Evolutionary conservation across 2,797 vertebrate genomes (phyloP).

Genomic region (Oceanodroma leucorhoa): DNA sequence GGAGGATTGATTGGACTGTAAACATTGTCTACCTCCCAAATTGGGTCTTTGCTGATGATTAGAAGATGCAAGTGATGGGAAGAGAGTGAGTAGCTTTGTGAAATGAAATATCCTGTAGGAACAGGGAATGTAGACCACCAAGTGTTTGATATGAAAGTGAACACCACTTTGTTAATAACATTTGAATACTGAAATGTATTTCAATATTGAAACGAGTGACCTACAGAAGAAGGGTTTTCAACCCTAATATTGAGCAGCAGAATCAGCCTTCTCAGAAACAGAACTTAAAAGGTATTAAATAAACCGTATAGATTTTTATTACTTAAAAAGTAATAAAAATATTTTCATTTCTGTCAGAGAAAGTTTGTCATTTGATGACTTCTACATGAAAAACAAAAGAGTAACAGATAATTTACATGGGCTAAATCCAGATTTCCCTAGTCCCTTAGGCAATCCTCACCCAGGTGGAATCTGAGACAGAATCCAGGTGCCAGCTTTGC

Average conservation of each 20-base stretch:
- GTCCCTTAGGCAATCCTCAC: neutral
- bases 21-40: neutral
- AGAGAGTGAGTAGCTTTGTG: neutral
- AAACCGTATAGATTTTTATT: neutral
- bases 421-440: neutral
- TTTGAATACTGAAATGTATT: neutral
- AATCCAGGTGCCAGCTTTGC: neutral
- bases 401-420: neutral
- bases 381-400: neutral
- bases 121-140: neutral
- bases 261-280: conserved; percentile 11
- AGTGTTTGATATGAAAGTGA: neutral
- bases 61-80: neutral
- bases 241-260: neutral
- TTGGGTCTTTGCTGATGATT: neutral
- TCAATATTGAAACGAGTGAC: neutral
- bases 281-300: neutral
- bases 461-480: neutral
- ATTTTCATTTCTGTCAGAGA: neutral
- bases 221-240: neutral
- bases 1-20: neutral
- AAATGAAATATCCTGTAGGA: neutral
- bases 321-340: neutral
- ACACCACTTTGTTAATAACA: neutral
- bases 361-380: neutral